Evolutionary conservation across 1,140 invertebrate species (phyloP), one percentile per base, ranked within the genome.

Genomic region (Lordiphosa collinella): DNA sequence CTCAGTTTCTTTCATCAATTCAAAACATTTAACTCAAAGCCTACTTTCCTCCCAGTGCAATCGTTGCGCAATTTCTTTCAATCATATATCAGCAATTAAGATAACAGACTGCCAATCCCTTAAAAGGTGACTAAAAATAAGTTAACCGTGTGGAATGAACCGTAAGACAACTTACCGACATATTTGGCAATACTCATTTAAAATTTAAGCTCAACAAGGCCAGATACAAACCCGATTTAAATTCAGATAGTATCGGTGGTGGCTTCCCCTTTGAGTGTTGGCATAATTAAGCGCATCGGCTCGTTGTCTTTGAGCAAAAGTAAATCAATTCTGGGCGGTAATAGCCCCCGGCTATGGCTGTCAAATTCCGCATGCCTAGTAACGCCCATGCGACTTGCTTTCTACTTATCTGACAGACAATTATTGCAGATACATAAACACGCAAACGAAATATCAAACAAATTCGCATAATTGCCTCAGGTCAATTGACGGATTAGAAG

Each of bases 401-500:
- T 34, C 25, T 65, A 57, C 57, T 66, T 66, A 32, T 48, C 31
- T 16, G 36, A 57, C 38, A 59, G 65, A 82, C 59, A 66, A 56
- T 55, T 59, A 58, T 65, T 68, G 65, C 65, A 59, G 44, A 25
- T 46, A 22, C 60, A 16, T 49, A 55, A 62, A 36, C 12, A 56
- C 43, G 60, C 48, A 74, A 65, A 67, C 66, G 57, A 58, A 79
- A 73, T 75, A 80, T 70, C 63, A 82, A 70, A 47, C 50, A 41
- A 57, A 41, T 58, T 66, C 38, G 4, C 13, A n/a, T 43, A 41
- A 58, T 35, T 9, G 38, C 65, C 55, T 2, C 2, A 11, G 48
- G 60, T 35, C 38, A 49, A 52, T 67, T 62, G 49, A 32, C 47
- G 51, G 40, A 50, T 66, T 40, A 14, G 16, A 14, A 4, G 13